Evolutionary conservation across 2,113 vertebrate genomes (phyloP).

Genomic region (Microtus pennsylvanicus): DNA sequence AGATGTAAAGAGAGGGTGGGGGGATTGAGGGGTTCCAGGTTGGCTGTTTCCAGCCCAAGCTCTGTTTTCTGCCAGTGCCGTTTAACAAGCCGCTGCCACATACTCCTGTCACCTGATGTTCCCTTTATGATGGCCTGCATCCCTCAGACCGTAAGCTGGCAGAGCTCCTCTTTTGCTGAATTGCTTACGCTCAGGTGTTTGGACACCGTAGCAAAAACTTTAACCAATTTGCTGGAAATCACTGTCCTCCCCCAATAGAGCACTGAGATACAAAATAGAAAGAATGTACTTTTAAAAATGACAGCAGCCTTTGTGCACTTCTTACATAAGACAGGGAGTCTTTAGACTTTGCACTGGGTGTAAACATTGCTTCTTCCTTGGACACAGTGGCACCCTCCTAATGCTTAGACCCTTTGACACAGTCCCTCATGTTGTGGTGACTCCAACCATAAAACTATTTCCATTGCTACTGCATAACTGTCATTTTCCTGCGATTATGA

Average conservation of each 20-base stretch:
- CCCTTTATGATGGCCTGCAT: not conserved
- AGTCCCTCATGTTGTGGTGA: not conserved
- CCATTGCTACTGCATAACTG: not conserved
- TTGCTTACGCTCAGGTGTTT: not conserved
- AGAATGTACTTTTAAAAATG: slow-evolving; percentile 38
- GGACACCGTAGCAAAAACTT: not conserved
- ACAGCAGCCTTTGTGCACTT: slow-evolving; percentile 62
- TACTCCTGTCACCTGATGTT: no score
- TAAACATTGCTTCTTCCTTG: not conserved
- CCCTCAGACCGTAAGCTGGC: not conserved
- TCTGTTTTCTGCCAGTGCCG: not conserved
- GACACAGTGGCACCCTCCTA: not conserved
- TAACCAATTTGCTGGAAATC: not conserved
- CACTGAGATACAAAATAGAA: slow-evolving; percentile 68
- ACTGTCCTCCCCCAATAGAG: not conserved
- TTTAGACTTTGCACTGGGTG: slow-evolving; percentile 6
- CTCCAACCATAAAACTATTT: not conserved
- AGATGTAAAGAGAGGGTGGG: not conserved
- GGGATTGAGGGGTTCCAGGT: not conserved
- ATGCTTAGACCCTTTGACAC: not conserved
- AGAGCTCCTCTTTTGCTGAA: no score
- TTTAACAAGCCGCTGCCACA: not conserved
- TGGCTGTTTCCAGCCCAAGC: no score
- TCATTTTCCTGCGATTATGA: not conserved
- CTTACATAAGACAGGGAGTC: slow-evolving; percentile 71